Conservation (phyloP, 2,797 vertebrate species). For the Hapalemur alaotrensis region DNA sequence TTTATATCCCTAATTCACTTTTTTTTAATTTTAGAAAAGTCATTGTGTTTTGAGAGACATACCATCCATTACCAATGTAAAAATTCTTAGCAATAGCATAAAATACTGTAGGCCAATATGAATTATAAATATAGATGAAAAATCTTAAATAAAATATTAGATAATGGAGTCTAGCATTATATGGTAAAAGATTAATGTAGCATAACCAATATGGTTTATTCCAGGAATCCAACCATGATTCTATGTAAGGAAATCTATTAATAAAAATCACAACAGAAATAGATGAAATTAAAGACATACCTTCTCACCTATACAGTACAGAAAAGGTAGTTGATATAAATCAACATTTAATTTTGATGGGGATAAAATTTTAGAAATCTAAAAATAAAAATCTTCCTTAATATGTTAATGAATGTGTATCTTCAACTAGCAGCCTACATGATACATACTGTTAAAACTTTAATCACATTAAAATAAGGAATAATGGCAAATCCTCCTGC, state of each 20-base stretch:
- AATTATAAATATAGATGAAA: conserved; percentile 29
- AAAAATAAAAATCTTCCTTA: neutral
- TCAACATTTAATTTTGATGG: neutral
- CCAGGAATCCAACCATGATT: neutral
- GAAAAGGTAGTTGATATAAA: neutral
- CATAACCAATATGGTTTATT: conserved; percentile 14
- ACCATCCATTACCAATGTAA: neutral
- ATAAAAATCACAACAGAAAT: neutral
- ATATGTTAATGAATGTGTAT: neutral
- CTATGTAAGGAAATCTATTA: neutral
- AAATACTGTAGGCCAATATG: neutral
- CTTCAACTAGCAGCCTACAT: neutral
- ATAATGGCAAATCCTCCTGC: neutral
- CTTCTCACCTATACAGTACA: neutral
- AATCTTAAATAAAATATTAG: conserved; percentile 52
- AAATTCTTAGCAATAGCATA: neutral
- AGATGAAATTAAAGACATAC: neutral
- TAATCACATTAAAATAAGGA: neutral
- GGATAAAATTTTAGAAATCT: neutral
- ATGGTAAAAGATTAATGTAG: conserved; percentile 10
- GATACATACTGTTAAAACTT: neutral
- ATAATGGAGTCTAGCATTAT: neutral
- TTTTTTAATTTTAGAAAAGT: neutral
- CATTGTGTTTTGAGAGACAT: neutral
- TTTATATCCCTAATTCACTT: neutral